Base-by-base conservation (phyloP, 2,113 vertebrate genomes). In the Rhinolophus ferrumequinum region DNA sequence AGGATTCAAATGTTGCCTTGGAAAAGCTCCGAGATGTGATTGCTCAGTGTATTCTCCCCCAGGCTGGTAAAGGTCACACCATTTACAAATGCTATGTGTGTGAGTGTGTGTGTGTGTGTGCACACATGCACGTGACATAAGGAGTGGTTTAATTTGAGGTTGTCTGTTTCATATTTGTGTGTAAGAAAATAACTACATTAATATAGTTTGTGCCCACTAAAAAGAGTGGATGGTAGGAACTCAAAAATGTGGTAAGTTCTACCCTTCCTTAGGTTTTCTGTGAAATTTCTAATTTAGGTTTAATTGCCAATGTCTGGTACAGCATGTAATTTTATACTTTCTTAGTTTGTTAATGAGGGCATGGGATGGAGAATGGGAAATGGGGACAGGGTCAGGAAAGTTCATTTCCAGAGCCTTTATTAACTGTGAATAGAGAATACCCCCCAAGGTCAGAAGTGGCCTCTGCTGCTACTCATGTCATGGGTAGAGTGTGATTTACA, bases 11-110 rank as follows among this genome's bases (percentile, higher is more conserved):
- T 14, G 99, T 99, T 96, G 99, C 99, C 70, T 98, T 99, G 98
- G 99, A 99, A 97, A 99, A 99, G 98, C 98, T 99, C 77, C 98
- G 99, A 73, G 99, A 99, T 91, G 99, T 99, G 96, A 99, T 99
- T 95, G 99, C 99, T 93, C 99, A 99, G 98, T 99, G 99, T 98
- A 99, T 99, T 97, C 98, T 99, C 76, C 99, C 99, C 10, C 99
- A 99, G 98, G 99, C 99, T 98, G 99, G 99, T 99, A 98, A 99
- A 99, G 98, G 96, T 98, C 98, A 96, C 96, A 89, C 87, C 98
- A 96, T 96, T 98, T 97, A 93, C 80, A 73, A 97, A 91, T 41
- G 56, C 89, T 97, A 18, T 89, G 35, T 64, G 5, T 80, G 21
- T 72, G 7, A 35, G 22, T 62, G 18, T 35, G 56, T 90, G 47